These are phyloP conservation scores for Monarcha castaneiventris DNA, from an alignment of 2,113 vertebrate genomes.

Conservation along the genomic window DNA sequence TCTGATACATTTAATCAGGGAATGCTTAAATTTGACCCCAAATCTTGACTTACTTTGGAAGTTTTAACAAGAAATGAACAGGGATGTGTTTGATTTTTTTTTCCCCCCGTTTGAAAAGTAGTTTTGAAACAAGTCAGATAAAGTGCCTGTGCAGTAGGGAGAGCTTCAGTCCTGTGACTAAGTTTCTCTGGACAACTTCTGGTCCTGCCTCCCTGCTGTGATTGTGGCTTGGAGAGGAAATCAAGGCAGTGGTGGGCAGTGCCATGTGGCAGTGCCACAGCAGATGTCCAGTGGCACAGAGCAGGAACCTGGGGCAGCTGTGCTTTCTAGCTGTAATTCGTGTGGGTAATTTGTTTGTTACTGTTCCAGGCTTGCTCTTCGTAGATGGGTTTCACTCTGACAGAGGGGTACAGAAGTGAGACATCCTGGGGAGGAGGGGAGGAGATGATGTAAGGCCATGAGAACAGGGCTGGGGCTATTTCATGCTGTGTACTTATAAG, in stretches of 20 bases:
- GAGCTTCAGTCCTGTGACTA: neutral
- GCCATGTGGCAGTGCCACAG: neutral
- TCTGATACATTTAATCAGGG: neutral
- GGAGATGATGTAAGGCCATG: neutral
- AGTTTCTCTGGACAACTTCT: neutral
- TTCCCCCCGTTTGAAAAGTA: neutral
- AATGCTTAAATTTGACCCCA: neutral
- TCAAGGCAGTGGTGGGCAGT: neutral
- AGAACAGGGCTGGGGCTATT: neutral
- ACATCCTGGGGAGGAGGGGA: neutral
- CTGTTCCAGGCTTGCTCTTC: neutral
- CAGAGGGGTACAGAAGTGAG: neutral
- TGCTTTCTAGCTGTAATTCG: neutral
- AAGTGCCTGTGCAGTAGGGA: neutral
- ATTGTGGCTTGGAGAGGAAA: neutral
- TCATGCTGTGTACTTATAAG: conserved; percentile 1
- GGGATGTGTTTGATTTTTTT: accelerated
- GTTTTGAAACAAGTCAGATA: neutral
- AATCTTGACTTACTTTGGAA: neutral
- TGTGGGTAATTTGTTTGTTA: neutral
- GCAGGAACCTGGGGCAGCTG: neutral
- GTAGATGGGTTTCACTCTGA: neutral
- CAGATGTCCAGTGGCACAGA: accelerated
- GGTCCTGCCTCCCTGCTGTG: neutral
- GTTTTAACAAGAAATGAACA: neutral